Evolutionary conservation across 2,797 vertebrate genomes (phyloP).

Genomic region (Rachycentron canadum): DNA sequence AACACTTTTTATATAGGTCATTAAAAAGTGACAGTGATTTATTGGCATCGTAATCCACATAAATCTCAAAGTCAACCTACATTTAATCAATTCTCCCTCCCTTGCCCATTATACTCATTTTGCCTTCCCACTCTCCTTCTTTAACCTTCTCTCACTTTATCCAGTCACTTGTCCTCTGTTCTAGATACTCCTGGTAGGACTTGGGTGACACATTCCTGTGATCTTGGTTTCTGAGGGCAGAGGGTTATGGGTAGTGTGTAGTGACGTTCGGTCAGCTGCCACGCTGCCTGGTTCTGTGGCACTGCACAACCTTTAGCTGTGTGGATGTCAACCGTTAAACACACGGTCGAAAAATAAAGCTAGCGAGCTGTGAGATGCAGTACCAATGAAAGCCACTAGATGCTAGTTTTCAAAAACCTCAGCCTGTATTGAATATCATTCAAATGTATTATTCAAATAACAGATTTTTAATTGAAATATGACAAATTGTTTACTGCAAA

Average conservation of each 20-base stretch:
- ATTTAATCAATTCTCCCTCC: background rate
- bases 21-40: too few relatives aligned
- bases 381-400: background rate
- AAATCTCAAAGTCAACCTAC: too few relatives aligned
- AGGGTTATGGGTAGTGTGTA: conserved; percentile 43
- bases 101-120: background rate
- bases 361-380: background rate
- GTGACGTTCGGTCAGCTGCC: conserved; percentile 21
- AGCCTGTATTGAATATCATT: background rate
- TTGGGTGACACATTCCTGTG: conserved; percentile 61
- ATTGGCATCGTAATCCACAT: too few relatives aligned
- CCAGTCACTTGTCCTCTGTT: conserved; percentile 9
- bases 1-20: too few relatives aligned
- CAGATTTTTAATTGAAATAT: background rate
- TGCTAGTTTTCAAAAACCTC: background rate
- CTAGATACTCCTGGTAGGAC: conserved; percentile 14
- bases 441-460: too few relatives aligned
- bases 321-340: conserved; percentile 7
- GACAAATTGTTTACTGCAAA: background rate
- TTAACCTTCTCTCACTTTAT: background rate
- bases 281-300: background rate
- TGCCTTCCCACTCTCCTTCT: background rate
- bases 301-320: background rate
- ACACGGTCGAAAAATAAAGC: background rate
- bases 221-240: conserved; percentile 43